Percentiles rank a stretch among this genome's conserved stretches.
phyloP scores from a whole-genome alignment of 2,888 invertebrate species.

The Drosophila prolongata region DNA sequence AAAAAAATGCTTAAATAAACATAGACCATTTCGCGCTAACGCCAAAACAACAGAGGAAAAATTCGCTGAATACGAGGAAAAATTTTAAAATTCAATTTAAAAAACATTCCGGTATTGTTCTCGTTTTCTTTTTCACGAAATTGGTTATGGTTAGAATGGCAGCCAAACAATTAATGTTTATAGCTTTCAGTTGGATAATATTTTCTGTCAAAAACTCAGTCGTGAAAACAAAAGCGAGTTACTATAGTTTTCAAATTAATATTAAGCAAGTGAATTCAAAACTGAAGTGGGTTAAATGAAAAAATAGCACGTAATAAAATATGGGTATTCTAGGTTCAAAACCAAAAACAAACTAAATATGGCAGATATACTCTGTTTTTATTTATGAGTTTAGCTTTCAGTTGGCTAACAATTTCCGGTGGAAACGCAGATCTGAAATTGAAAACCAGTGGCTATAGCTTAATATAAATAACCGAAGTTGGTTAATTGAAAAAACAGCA shows the following conservation, averaged over 20 bases:
- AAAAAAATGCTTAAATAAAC: constrained; percentile 38
- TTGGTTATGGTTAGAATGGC: constrained; percentile 38
- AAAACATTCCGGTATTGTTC: constrained; percentile 34
- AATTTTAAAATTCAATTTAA: constrained; percentile 75
- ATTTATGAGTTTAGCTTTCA: no score
- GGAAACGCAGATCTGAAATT: not conserved
- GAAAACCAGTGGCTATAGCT: not conserved
- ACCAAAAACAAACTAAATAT: no score
- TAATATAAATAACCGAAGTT: not conserved
- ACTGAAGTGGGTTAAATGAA: not conserved
- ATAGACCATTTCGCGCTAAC: constrained; percentile 23
- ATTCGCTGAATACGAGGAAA: constrained; percentile 38
- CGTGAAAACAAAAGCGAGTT: not conserved
- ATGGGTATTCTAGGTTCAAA: not conserved
- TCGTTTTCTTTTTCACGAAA: constrained; percentile 38
- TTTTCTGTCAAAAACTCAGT: constrained; percentile 5
- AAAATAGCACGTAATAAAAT: not conserved
- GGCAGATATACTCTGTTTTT: no score
- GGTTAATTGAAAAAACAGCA: not conserved
- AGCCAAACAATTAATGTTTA: constrained; percentile 31
- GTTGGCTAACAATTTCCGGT: no score
- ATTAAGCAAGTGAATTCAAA: not conserved
- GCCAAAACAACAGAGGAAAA: constrained; percentile 18
- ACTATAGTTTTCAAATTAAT: constrained; percentile 1
- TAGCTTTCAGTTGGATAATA: constrained; percentile 5